These are phyloP conservation scores for Podocnemis expansa DNA, from an alignment of 2,113 vertebrate genomes.

Conservation along the genomic window DNA sequence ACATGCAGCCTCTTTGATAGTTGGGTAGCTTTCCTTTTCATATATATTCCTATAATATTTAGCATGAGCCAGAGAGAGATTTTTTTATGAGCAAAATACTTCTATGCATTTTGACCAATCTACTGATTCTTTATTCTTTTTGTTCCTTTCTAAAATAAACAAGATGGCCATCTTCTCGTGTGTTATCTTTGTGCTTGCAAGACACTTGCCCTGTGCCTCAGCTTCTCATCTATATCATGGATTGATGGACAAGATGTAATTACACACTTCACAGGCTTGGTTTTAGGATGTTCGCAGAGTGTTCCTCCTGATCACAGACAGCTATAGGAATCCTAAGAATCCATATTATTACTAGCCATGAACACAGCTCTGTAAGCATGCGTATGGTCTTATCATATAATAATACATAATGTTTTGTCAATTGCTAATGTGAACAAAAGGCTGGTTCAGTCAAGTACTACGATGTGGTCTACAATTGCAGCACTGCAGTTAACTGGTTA, in stretches of 20 bases:
- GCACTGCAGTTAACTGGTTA: background rate
- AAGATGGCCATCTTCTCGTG: background rate
- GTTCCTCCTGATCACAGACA: background rate
- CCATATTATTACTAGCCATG: background rate
- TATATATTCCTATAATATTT: background rate
- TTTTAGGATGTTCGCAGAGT: background rate
- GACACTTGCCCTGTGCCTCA: background rate
- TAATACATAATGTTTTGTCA: background rate
- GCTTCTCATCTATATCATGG: conserved; percentile 4
- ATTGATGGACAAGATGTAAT: background rate
- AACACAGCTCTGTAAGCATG: background rate
- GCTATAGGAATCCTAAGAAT: conserved; percentile 17
- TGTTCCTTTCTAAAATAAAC: background rate
- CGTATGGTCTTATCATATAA: fast-evolving
- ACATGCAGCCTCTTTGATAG: background rate
- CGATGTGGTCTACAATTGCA: background rate
- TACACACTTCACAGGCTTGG: conserved; percentile 30
- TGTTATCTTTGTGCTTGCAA: background rate
- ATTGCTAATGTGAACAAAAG: background rate
- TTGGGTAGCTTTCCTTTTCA: background rate
- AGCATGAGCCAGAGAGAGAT: background rate
- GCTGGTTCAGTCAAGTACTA: background rate
- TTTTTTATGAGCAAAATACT: background rate
- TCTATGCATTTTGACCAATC: background rate
- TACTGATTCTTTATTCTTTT: background rate